Conservation (phyloP, 1,140 invertebrate genomes). For the Antheraea pernyi region DNA sequence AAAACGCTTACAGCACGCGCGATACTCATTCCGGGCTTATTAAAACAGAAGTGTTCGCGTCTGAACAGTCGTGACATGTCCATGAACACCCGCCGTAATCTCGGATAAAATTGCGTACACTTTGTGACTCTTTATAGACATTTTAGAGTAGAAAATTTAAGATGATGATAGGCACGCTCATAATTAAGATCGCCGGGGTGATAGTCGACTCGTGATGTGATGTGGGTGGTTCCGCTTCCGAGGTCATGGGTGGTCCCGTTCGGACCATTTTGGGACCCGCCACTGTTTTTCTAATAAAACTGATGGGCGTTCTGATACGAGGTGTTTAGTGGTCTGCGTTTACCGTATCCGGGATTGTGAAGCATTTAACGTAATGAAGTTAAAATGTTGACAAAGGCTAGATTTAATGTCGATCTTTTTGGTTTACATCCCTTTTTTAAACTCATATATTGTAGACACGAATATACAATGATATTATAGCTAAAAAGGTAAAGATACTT, state of each 20-base stretch:
- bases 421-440: no score
- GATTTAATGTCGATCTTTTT: neutral
- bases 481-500: no score
- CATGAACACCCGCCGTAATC: constrained; percentile 61
- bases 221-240: constrained; percentile 74
- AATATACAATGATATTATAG: no score
- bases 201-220: constrained; percentile 67
- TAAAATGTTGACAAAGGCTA: neutral
- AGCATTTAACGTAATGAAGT: constrained; percentile 10
- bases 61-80: constrained; percentile 69
- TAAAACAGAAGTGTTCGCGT: constrained; percentile 66
- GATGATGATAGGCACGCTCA: constrained; percentile 75
- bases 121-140: constrained; percentile 76
- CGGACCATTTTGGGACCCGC: constrained; percentile 41
- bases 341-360: constrained; percentile 15
- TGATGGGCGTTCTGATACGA: constrained; percentile 33
- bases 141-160: constrained; percentile 77
- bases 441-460: no score
- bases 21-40: constrained; percentile 25
- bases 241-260: constrained; percentile 62
- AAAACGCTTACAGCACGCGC: constrained; percentile 54
- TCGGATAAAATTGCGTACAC: constrained; percentile 74
- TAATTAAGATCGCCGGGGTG: constrained; percentile 69
- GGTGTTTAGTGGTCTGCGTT: constrained; percentile 25
- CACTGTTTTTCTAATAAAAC: constrained; percentile 40